Percentiles rank a stretch among this genome's conserved stretches.
phyloP scores from a whole-genome alignment of 2,797 vertebrate genomes.

The Pampus argenteus region DNA sequence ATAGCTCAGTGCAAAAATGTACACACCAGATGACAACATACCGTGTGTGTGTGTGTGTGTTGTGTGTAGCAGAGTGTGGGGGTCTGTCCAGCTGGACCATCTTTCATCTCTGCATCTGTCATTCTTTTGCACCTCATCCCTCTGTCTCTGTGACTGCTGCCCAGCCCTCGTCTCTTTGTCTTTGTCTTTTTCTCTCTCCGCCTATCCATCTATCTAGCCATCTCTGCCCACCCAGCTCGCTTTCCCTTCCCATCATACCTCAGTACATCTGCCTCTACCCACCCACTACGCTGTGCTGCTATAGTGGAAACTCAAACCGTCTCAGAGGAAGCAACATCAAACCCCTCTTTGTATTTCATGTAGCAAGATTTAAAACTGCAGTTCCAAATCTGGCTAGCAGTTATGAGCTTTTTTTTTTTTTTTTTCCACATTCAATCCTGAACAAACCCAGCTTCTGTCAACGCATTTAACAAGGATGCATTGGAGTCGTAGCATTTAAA shows the following conservation, averaged over 20 bases:
- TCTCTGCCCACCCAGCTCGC: constrained; percentile 53
- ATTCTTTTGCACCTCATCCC: constrained; percentile 48
- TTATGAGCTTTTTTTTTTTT: background rate
- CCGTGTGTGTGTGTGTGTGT: constrained; percentile 7
- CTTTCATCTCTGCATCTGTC: constrained; percentile 63
- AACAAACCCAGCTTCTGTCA: background rate
- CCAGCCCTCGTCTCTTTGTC: constrained; percentile 22
- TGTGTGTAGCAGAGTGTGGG: constrained; percentile 4
- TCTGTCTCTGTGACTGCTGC: constrained; percentile 41
- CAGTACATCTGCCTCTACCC: constrained; percentile 38
- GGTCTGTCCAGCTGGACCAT: constrained; percentile 56
- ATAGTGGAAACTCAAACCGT: constrained; percentile 7
- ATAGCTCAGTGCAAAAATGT: constrained; percentile 32
- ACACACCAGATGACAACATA: constrained; percentile 48
- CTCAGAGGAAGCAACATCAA: constrained; percentile 24
- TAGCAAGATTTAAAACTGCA: constrained; percentile 7
- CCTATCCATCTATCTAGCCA: constrained; percentile 43
- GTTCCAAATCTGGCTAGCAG: background rate
- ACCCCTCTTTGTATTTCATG: constrained; percentile 8
- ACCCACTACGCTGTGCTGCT: constrained; percentile 17
- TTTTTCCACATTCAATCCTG: background rate
- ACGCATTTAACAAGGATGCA: background rate
- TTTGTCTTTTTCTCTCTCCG: constrained; percentile 19
- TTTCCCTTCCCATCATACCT: constrained; percentile 48
- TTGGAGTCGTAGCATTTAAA: constrained; percentile 4